Evolutionary conservation across 2,888 invertebrate genomes (phyloP).

Genomic region (Xanthorhoe designata): DNA sequence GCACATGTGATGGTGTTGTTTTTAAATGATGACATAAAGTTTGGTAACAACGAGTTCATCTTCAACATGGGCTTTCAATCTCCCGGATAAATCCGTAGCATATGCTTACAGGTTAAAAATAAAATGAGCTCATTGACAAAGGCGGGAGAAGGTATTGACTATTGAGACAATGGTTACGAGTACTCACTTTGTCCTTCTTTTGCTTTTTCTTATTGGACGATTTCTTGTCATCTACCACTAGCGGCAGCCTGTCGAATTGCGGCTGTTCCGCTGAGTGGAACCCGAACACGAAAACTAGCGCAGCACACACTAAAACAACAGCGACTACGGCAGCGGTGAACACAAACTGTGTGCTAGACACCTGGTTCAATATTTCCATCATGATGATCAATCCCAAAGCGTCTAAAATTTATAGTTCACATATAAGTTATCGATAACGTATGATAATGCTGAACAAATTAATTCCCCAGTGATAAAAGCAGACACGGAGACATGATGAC

Average conservation of each 20-base stretch:
- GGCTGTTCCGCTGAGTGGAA: slow-evolving; percentile 93
- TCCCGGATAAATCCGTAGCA: slow-evolving; percentile 63
- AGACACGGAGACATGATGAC: slow-evolving; percentile 88
- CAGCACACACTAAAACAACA: slow-evolving; percentile 89
- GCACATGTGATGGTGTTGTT: slow-evolving; percentile 3
- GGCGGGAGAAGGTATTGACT: slow-evolving; percentile 56
- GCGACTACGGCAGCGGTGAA: slow-evolving; percentile 85
- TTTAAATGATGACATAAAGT: slow-evolving; percentile 22
- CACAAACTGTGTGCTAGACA: slow-evolving; percentile 84
- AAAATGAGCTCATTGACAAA: slow-evolving; percentile 73
- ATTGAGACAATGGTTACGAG: slow-evolving; percentile 50
- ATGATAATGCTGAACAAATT: slow-evolving; percentile 81
- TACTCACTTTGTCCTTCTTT: slow-evolving; percentile 89
- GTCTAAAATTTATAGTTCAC: slow-evolving; percentile 72
- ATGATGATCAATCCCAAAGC: slow-evolving; percentile 64
- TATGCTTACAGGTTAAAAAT: slow-evolving; percentile 82
- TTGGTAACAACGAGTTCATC: slow-evolving; percentile 10
- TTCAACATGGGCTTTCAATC: slow-evolving; percentile 43
- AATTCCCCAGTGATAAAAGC: slow-evolving; percentile 82
- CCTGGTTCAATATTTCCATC: slow-evolving; percentile 87
- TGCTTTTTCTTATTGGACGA: slow-evolving; percentile 88
- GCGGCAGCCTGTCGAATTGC: slow-evolving; percentile 90
- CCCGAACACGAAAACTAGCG: slow-evolving; percentile 91
- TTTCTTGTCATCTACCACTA: slow-evolving; percentile 88
- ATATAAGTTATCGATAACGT: slow-evolving; percentile 78